Conservation (phyloP, 2,888 invertebrate genomes). For the Agrypnus murinus region DNA sequence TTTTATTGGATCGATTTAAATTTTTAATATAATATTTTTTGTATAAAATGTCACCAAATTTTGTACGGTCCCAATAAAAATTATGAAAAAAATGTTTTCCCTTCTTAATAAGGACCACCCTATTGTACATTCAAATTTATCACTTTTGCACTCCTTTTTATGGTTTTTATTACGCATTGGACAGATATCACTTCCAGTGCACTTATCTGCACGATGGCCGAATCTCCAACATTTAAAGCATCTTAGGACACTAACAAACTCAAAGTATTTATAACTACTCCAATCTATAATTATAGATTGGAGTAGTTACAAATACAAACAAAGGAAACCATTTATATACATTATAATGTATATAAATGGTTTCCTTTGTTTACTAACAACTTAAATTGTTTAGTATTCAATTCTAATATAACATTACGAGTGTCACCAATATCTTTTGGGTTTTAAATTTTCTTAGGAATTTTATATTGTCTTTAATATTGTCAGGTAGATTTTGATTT, state of each 20-base stretch:
- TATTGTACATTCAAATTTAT: too few species aligned
- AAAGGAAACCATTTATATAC: constrained; percentile 6
- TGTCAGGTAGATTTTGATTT: constrained; percentile 10
- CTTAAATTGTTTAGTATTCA: neutral
- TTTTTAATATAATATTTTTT: too few species aligned
- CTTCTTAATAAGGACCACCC: too few species aligned
- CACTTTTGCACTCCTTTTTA: neutral
- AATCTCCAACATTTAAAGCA: too few species aligned
- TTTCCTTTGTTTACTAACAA: constrained; percentile 7
- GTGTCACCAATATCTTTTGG: neutral
- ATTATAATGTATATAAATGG: too few species aligned
- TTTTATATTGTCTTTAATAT: constrained; percentile 1
- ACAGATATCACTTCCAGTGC: neutral
- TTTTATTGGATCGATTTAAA: too few species aligned
- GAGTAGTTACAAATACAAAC: neutral
- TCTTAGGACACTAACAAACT: too few species aligned
- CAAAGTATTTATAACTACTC: neutral
- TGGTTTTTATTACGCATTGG: neutral
- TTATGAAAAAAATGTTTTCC: too few species aligned
- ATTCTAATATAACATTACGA: neutral
- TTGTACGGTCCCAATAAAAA: too few species aligned
- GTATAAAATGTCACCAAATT: too few species aligned
- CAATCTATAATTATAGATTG: neutral
- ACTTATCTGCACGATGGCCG: neutral
- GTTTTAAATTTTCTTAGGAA: constrained; percentile 6